These are phyloP conservation scores for Percopsis omiscomaycus DNA, from an alignment of 2,797 vertebrate genomes.

Conservation along the genomic window DNA sequence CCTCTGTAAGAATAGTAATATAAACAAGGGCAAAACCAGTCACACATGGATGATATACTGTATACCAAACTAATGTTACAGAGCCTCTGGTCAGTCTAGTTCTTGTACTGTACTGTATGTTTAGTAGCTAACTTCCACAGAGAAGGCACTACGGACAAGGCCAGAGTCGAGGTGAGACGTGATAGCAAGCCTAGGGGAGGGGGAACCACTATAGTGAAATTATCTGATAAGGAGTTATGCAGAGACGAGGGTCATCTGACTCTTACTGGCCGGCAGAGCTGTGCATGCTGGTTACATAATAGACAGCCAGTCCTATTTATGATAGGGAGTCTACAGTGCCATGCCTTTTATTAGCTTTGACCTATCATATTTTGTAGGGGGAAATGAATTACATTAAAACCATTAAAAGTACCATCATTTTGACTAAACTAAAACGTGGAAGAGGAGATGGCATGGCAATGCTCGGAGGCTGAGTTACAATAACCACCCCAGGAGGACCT, in stretches of 20 bases:
- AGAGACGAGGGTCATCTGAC: conserved; percentile 26
- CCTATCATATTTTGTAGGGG: neutral
- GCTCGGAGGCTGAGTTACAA: neutral
- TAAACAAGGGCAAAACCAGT: conserved; percentile 16
- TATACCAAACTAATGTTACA: neutral
- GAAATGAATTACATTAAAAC: too few relatives aligned
- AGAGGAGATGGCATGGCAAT: neutral
- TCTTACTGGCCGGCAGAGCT: conserved; percentile 19
- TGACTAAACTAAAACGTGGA: too few relatives aligned
- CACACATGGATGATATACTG: conserved; percentile 13
- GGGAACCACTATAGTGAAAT: conserved; percentile 25
- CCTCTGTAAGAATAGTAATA: conserved; percentile 11
- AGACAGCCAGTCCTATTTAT: conserved; percentile 36
- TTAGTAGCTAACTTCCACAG: neutral
- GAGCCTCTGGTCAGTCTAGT: conserved; percentile 1
- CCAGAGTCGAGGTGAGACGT: conserved; percentile 31
- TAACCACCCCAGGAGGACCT: too few relatives aligned
- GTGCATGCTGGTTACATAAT: conserved; percentile 41
- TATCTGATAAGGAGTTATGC: conserved; percentile 36
- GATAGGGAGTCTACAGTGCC: conserved; percentile 34
- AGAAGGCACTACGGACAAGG: conserved; percentile 19
- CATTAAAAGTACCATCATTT: too few relatives aligned
- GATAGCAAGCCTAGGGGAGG: conserved; percentile 23
- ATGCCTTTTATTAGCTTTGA: conserved; percentile 1
- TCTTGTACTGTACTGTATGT: conserved; percentile 10